Conservation (phyloP, 1,140 invertebrate species). For the Pogonognathellus flavescens region DNA sequence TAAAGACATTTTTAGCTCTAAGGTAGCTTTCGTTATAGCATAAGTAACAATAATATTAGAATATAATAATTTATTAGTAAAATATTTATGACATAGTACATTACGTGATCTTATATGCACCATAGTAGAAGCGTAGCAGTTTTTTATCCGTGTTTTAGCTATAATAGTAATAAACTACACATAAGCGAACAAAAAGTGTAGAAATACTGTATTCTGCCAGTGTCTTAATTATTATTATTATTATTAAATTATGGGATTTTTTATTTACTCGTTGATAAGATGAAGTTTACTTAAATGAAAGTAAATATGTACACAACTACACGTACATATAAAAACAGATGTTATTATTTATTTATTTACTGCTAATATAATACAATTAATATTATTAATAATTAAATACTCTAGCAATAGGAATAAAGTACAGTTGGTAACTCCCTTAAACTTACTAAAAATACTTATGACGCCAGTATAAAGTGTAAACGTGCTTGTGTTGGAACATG, state of each 20-base stretch:
- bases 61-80: no score
- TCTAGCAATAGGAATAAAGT: not conserved
- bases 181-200: not conserved
- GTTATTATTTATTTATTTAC: conserved; percentile 44
- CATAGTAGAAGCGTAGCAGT: no score
- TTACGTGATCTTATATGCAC: no score
- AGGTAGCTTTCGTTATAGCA: no score
- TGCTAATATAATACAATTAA: not conserved
- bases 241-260: conserved; percentile 1
- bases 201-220: conserved; percentile 19
- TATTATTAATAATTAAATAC: not conserved
- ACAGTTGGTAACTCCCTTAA: not conserved
- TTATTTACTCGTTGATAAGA: conserved; percentile 22
- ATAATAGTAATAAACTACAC: not conserved
- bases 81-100: no score
- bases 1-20: no score
- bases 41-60: no score
- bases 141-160: no score
- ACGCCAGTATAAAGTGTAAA: conserved; percentile 9
- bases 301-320: not conserved
- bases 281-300: not conserved
- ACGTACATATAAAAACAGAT: not conserved
- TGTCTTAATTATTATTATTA: conserved; percentile 13
- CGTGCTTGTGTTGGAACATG: not conserved
- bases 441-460: conserved; percentile 1